These are phyloP conservation scores for Sebastes paucispinis DNA, from an alignment of 2,797 vertebrate species.

Conservation along the genomic window DNA sequence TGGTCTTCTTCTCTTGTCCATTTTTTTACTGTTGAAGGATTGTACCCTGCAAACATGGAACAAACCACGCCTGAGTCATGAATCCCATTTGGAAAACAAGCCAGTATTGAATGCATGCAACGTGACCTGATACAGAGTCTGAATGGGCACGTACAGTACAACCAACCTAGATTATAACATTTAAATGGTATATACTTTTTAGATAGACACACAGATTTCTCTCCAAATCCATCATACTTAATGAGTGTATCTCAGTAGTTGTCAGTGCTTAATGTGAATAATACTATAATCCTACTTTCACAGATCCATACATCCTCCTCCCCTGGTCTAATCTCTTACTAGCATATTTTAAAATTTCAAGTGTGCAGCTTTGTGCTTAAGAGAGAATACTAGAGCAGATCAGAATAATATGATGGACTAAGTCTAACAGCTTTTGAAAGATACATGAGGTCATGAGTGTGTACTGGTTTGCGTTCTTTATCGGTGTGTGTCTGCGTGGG, in stretches of 20 bases:
- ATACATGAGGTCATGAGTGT: conserved; percentile 8
- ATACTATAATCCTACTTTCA: conserved; percentile 17
- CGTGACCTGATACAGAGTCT: neutral
- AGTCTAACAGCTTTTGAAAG: conserved; percentile 8
- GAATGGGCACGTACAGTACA: neutral
- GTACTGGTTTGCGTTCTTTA: neutral
- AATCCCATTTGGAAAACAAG: conserved; percentile 56
- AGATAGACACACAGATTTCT: neutral
- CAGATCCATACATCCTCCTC: neutral
- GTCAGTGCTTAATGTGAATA: conserved; percentile 1
- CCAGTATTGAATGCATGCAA: neutral
- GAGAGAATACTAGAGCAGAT: conserved; percentile 8
- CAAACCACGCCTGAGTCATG: conserved; percentile 46
- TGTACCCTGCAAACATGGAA: conserved; percentile 51
- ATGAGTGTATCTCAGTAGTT: neutral
- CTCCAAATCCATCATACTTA: neutral
- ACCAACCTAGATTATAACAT: neutral
- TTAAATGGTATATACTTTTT: neutral
- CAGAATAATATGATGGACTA: conserved; percentile 19
- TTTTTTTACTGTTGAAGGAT: conserved; percentile 58
- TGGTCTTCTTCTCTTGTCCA: conserved; percentile 67
- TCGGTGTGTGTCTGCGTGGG: neutral
- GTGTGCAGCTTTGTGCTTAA: conserved; percentile 2
- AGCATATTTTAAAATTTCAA: neutral
- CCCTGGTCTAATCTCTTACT: neutral